Conservation (phyloP, 1,140 invertebrate species). For the Anastrepha ludens region DNA sequence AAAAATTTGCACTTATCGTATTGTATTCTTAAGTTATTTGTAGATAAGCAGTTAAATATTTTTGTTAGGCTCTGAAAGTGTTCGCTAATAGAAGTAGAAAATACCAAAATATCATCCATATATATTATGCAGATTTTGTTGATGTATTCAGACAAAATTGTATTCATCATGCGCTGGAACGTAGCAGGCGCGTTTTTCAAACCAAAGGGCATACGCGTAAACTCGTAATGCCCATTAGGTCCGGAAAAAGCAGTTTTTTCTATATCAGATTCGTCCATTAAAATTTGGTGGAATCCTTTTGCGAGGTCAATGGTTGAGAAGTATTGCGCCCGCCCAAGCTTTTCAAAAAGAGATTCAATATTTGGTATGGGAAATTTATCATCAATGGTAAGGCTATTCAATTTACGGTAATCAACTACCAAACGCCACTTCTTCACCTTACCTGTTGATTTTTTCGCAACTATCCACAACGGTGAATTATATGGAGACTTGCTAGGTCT, state of each 20-base stretch:
- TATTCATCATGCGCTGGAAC: no score
- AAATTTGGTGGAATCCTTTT: neutral
- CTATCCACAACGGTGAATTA: slow-evolving; percentile 2
- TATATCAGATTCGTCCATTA: slow-evolving; percentile 4
- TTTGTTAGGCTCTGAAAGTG: no score
- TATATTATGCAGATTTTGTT: no score
- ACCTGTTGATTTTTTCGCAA: neutral
- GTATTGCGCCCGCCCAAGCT: neutral
- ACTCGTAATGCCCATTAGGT: neutral
- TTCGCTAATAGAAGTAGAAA: neutral
- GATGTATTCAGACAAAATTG: no score
- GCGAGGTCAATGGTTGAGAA: neutral
- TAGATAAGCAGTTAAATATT: no score
- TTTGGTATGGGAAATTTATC: slow-evolving; percentile 24
- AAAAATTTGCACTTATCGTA: no score
- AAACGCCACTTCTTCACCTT: neutral
- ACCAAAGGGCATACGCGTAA: neutral
- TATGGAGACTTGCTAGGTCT: neutral
- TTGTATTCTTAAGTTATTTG: no score
- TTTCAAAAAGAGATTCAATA: slow-evolving; percentile 45
- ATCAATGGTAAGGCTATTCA: slow-evolving; percentile 7
- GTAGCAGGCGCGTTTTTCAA: no score
- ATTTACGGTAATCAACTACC: neutral
- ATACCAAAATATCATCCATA: neutral
- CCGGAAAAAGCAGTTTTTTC: neutral